Conservation (phyloP, 1,140 invertebrate genomes). For the Drosophila trapezifrons region DNA sequence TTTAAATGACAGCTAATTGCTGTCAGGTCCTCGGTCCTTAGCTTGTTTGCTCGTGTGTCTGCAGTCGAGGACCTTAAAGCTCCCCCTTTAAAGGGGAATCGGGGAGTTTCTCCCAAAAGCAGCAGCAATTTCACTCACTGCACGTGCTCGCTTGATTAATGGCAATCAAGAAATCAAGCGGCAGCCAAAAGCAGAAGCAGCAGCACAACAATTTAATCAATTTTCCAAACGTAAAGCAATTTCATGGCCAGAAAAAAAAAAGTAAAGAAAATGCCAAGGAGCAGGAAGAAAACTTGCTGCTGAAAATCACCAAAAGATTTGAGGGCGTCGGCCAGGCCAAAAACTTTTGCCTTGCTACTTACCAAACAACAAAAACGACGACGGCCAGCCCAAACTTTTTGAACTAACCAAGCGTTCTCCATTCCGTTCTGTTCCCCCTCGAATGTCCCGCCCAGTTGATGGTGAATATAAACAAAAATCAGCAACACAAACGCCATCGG, state of each 20-base stretch:
- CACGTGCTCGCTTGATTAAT: constrained; percentile 72
- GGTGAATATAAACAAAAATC: constrained; percentile 85
- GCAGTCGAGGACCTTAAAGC: constrained; percentile 51
- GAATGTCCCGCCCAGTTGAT: constrained; percentile 65
- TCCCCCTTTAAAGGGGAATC: constrained; percentile 14
- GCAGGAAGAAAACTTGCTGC: constrained; percentile 59
- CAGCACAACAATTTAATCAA: constrained; percentile 78
- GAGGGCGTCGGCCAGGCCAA: constrained; percentile 41
- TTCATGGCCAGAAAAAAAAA: constrained; percentile 55
- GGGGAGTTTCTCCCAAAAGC: constrained; percentile 6
- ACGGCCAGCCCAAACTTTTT: constrained; percentile 55
- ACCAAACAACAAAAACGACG: constrained; percentile 49
- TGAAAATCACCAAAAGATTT: constrained; percentile 72
- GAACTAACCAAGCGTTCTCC: constrained; percentile 63
- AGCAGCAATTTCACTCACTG: constrained; percentile 45
- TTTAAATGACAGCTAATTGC: constrained; percentile 83
- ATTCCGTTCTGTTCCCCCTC: constrained; percentile 18
- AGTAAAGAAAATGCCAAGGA: constrained; percentile 20
- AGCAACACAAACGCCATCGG: constrained; percentile 84
- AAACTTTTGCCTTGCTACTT: constrained; percentile 71
- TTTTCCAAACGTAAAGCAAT: constrained; percentile 77
- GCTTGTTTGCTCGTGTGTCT: constrained; percentile 75
- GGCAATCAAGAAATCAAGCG: constrained; percentile 73
- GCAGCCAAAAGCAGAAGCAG: constrained; percentile 48
- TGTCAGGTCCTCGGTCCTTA: constrained; percentile 42